A percentile compares a stretch with the other conserved stretches of the same genome.
phyloP scores from a whole-genome alignment of 2,113 vertebrate genomes.

The Gorsachius goisagi region DNA sequence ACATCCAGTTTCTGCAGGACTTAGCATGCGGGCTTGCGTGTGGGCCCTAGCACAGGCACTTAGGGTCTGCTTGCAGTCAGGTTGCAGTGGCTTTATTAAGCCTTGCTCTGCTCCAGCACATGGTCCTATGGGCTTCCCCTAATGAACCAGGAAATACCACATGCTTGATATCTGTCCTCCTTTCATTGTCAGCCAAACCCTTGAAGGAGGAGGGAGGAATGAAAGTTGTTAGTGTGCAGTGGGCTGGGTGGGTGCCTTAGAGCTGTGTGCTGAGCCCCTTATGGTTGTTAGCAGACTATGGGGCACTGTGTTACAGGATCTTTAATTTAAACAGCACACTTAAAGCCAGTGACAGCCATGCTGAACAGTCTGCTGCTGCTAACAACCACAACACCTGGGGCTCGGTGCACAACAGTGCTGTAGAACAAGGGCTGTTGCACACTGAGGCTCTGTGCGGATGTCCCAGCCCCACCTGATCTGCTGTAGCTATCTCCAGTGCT shows the following conservation, averaged over 20 bases:
- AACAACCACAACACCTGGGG: fast-evolving
- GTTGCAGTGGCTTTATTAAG: neutral
- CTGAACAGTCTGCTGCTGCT: fast-evolving
- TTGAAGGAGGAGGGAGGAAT: neutral
- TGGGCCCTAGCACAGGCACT: neutral
- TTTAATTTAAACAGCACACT: neutral
- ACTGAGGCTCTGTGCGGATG: neutral
- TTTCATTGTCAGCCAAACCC: neutral
- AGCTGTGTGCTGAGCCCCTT: neutral
- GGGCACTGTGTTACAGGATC: neutral
- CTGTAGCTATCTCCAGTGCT: neutral
- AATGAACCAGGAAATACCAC: neutral
- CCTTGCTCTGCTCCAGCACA: neutral
- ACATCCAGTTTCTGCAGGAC: neutral
- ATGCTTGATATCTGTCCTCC: neutral
- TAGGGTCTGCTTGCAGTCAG: neutral
- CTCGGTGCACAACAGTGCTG: fast-evolving
- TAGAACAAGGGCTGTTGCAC: neutral
- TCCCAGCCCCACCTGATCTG: constrained; percentile 23
- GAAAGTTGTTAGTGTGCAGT: neutral
- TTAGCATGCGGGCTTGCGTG: fast-evolving
- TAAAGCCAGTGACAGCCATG: neutral
- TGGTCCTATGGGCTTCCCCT: neutral
- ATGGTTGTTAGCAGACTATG: neutral
- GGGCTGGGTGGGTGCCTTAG: neutral